phyloP scores from a whole-genome alignment of 2,888 invertebrate genomes.

The Seira musarum region DNA sequence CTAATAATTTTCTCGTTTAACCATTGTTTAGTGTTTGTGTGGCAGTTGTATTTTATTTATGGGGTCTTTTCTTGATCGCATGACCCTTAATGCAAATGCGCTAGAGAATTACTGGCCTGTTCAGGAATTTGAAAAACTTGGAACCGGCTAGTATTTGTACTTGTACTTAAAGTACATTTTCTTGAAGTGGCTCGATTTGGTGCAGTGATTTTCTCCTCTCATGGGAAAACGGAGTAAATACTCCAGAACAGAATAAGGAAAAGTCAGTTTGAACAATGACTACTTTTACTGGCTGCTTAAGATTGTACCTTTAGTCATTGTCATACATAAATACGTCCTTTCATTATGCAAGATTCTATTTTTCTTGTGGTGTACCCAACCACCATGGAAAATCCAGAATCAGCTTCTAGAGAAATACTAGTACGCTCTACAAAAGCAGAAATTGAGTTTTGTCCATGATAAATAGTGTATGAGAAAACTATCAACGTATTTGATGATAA shows the following conservation, averaged over 20 bases:
- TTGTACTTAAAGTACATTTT: too few species aligned
- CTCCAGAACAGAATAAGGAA: background rate
- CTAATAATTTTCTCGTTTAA: background rate
- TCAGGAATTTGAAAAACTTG: slow-evolving; percentile 58
- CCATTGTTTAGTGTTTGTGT: background rate
- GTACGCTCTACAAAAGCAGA: slow-evolving; percentile 13
- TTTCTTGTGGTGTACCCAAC: background rate
- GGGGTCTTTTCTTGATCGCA: slow-evolving; percentile 47
- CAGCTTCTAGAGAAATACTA: slow-evolving; percentile 7
- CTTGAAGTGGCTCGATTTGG: too few species aligned
- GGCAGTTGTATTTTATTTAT: slow-evolving; percentile 34
- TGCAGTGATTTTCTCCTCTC: slow-evolving; percentile 10
- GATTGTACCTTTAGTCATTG: background rate
- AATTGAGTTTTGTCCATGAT: slow-evolving; percentile 15
- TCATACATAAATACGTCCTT: too few species aligned
- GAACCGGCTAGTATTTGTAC: slow-evolving; percentile 37
- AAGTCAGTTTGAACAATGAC: too few species aligned
- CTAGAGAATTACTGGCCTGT: slow-evolving; percentile 44
- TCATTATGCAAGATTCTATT: background rate
- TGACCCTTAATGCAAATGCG: slow-evolving; percentile 44
- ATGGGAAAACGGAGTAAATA: too few species aligned
- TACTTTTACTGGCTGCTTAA: too few species aligned
- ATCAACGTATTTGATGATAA: too few species aligned
- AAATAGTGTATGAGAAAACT: slow-evolving; percentile 16
- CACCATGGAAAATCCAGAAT: slow-evolving; percentile 29